Percentiles rank a stretch among this genome's conserved stretches.
Conservation (phyloP, 2,888 invertebrate species). For the Tinea trinotella region DNA sequence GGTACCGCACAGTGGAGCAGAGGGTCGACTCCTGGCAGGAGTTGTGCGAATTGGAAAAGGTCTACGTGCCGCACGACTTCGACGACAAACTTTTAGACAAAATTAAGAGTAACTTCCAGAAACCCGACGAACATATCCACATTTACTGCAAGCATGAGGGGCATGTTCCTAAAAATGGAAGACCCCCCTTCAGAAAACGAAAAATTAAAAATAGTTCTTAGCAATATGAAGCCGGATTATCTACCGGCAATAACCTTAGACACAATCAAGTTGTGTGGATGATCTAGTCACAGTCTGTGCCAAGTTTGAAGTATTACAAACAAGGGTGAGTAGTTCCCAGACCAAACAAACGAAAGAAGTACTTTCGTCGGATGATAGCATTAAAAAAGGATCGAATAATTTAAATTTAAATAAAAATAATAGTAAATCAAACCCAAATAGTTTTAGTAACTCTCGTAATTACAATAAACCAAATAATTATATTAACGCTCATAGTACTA, state of each 20-base stretch:
- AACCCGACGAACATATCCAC: not conserved
- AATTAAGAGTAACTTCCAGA: not conserved
- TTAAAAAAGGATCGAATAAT: no score
- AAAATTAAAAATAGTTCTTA: slow-evolving; percentile 25
- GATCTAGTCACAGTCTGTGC: not conserved
- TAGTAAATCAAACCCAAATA: no score
- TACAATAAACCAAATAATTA: not conserved
- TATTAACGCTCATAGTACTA: not conserved
- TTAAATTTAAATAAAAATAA: no score
- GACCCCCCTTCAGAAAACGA: slow-evolving; percentile 23
- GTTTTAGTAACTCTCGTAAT: no score
- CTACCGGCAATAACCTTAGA: not conserved
- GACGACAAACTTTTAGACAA: not conserved
- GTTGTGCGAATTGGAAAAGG: not conserved
- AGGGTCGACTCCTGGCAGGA: not conserved
- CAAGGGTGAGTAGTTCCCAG: no score
- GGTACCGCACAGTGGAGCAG: not conserved
- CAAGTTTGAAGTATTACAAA: not conserved
- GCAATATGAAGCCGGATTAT: slow-evolving; percentile 20
- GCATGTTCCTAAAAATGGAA: slow-evolving; percentile 24
- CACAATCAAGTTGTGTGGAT: not conserved
- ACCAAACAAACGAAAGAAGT: no score
- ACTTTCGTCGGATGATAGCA: no score
- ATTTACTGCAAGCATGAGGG: slow-evolving; percentile 24
- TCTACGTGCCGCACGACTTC: not conserved